Conservation (phyloP, 1,140 invertebrate species). For the Plectrocnemia conspersa region DNA sequence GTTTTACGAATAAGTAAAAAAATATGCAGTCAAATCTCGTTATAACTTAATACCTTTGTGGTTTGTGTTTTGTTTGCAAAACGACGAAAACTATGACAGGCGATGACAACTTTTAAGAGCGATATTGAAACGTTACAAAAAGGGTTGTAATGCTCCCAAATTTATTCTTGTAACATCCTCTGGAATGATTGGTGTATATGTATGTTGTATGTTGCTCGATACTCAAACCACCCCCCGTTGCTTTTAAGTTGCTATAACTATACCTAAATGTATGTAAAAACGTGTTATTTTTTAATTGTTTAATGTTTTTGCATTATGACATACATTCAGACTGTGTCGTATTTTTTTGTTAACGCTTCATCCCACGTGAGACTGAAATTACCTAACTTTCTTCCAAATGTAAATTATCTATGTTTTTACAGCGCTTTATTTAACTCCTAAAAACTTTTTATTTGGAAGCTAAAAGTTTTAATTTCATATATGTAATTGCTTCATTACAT, state of each 20-base stretch:
- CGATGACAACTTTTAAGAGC: conserved; percentile 12
- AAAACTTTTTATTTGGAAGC: too few relatives aligned
- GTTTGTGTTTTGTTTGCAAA: conserved; percentile 12
- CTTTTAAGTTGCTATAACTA: background rate
- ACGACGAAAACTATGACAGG: conserved; percentile 36
- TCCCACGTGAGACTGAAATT: too few relatives aligned
- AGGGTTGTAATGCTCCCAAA: conserved; percentile 22
- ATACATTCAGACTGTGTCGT: too few relatives aligned
- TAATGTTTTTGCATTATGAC: too few relatives aligned
- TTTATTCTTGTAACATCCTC: conserved; percentile 23
- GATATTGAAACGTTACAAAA: conserved; percentile 14
- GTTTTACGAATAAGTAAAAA: conserved; percentile 14
- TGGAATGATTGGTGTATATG: conserved; percentile 30
- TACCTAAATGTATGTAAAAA: background rate
- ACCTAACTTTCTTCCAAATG: too few relatives aligned
- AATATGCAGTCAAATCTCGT: conserved; percentile 43
- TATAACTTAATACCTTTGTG: conserved; percentile 44
- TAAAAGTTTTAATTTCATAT: too few relatives aligned
- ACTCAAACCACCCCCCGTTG: background rate
- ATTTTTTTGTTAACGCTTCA: too few relatives aligned
- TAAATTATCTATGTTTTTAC: too few relatives aligned
- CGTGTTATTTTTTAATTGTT: too few relatives aligned
- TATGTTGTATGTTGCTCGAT: conserved; percentile 4
- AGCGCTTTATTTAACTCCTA: too few relatives aligned
- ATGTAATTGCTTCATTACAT: too few relatives aligned